phyloP scores from a whole-genome alignment of 2,797 vertebrate species.

The Oceanodroma leucorhoa region DNA sequence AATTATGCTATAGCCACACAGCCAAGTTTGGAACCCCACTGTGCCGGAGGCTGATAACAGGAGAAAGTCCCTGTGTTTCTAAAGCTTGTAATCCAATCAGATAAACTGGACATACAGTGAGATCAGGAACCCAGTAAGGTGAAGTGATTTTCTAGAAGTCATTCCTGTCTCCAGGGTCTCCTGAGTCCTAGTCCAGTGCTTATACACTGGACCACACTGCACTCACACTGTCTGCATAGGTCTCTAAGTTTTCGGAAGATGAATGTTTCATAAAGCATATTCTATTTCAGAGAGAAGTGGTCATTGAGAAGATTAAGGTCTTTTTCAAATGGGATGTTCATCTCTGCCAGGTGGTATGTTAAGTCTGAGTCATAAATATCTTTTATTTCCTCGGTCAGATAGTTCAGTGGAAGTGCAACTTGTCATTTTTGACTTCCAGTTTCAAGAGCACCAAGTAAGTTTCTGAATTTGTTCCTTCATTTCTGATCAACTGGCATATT shows the following conservation, averaged over 20 bases:
- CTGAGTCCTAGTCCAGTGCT: neutral
- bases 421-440: slow-evolving; percentile 41
- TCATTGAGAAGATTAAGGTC: slow-evolving; percentile 58
- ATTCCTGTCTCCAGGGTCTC: neutral
- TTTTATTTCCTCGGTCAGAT: slow-evolving; percentile 45
- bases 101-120: neutral
- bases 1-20: neutral
- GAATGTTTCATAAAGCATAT: slow-evolving; percentile 57
- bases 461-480: neutral
- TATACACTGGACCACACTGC: neutral
- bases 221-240: neutral
- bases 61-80: neutral
- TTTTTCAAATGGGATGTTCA: slow-evolving; percentile 60
- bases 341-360: slow-evolving; percentile 57
- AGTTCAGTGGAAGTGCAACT: slow-evolving; percentile 25
- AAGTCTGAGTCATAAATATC: slow-evolving; percentile 55
- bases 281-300: slow-evolving; percentile 52
- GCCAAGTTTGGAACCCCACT: neutral
- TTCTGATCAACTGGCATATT: neutral
- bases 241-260: slow-evolving; percentile 24
- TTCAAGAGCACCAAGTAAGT: slow-evolving; percentile 7
- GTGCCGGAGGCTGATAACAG: neutral
- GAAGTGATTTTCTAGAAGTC: neutral
- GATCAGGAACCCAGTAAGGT: neutral
- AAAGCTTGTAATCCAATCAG: neutral